These are phyloP conservation scores for Octonoba sinensis DNA, from an alignment of 2,888 invertebrate species.

Conservation along the genomic window DNA sequence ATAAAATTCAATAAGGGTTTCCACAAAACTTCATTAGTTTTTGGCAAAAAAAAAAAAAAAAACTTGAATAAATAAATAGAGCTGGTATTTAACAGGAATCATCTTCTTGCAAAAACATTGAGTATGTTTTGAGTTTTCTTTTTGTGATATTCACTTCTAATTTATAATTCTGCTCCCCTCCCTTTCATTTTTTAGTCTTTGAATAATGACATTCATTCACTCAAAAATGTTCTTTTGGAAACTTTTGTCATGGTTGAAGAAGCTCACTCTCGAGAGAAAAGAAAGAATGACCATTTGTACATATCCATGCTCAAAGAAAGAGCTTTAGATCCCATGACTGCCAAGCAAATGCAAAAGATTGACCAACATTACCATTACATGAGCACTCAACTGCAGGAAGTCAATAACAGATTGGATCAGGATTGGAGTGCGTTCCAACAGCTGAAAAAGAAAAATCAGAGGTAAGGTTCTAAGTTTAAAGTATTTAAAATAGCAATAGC, in stretches of 20 bases:
- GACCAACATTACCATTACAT: conserved; percentile 78
- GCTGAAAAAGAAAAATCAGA: conserved; percentile 23
- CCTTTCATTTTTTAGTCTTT: conserved; percentile 71
- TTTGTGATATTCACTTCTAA: neutral
- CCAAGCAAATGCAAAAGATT: conserved; percentile 79
- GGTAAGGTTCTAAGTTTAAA: conserved; percentile 23
- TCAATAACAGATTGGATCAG: conserved; percentile 80
- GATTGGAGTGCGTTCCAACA: conserved; percentile 79
- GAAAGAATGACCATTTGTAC: conserved; percentile 70
- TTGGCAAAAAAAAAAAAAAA: too few species aligned
- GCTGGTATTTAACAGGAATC: too few species aligned
- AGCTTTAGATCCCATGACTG: conserved; percentile 78
- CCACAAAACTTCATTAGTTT: too few species aligned
- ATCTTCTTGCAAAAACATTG: too few species aligned
- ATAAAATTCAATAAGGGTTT: too few species aligned
- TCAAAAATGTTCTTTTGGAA: conserved; percentile 75
- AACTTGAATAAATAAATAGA: too few species aligned
- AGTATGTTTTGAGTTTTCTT: too few species aligned
- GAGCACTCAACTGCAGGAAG: conserved; percentile 81
- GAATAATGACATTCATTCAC: conserved; percentile 76
- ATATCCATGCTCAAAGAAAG: conserved; percentile 70
- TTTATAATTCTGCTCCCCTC: neutral
- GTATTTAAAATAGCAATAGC: neutral
- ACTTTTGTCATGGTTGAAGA: conserved; percentile 71
- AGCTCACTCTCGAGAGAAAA: conserved; percentile 69